Evolutionary conservation across 1,140 invertebrate genomes (phyloP).

Genomic region (Cherax quadricarinatus): DNA sequence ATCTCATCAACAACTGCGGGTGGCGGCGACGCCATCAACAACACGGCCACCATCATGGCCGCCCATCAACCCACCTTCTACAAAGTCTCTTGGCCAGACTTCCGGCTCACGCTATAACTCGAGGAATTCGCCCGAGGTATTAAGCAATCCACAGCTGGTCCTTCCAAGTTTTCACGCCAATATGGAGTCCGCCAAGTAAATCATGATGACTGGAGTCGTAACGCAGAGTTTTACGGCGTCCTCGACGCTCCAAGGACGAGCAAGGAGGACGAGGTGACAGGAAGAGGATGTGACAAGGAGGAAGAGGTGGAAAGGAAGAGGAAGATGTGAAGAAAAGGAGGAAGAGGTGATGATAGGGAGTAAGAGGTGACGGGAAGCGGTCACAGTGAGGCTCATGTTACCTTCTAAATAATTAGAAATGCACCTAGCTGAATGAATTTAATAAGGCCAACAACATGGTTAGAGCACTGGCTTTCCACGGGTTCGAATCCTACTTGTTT

Average conservation of each 20-base stretch:
- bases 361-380: not conserved
- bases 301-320: not conserved
- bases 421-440: too few relatives aligned
- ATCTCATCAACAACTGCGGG: too few relatives aligned
- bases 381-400: too few relatives aligned
- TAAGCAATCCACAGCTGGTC: slow-evolving; percentile 30
- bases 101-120: not conserved
- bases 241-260: not conserved
- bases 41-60: too few relatives aligned
- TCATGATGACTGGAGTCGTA: slow-evolving; percentile 46
- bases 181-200: slow-evolving; percentile 50
- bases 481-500: too few relatives aligned
- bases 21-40: too few relatives aligned
- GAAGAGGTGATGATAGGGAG: not conserved
- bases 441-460: too few relatives aligned
- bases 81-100: not conserved
- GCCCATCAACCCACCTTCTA: not conserved
- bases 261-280: not conserved
- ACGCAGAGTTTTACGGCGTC: not conserved
- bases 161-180: slow-evolving; percentile 40
- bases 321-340: not conserved
- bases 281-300: not conserved
- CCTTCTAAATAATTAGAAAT: too few relatives aligned
- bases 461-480: too few relatives aligned
- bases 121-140: slow-evolving; percentile 17